Conservation (phyloP, 2,888 invertebrate genomes). For the Harmothoe impar region DNA sequence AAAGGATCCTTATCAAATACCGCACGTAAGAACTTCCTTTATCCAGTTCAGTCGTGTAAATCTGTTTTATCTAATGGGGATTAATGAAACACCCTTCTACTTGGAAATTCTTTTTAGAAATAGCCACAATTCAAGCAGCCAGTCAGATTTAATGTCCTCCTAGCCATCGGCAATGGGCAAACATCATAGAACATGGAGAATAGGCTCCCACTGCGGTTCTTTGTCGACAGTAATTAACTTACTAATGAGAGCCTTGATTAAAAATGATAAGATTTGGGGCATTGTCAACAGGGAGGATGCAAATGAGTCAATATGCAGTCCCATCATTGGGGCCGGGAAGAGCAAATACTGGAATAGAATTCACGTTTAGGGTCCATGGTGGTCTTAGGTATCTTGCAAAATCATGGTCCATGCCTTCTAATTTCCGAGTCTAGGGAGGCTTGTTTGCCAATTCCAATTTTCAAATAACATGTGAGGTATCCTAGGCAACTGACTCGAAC, state of each 20-base stretch:
- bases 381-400: neutral
- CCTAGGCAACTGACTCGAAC: too few species aligned
- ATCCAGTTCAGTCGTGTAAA: neutral
- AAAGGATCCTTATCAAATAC: too few species aligned
- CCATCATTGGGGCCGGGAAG: neutral
- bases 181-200: neutral
- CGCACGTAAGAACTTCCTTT: too few species aligned
- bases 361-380: neutral
- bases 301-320: slow-evolving; percentile 1
- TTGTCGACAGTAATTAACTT: neutral
- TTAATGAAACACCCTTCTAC: neutral
- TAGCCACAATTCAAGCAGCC: neutral
- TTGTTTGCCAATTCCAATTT: neutral
- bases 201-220: neutral
- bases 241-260: neutral
- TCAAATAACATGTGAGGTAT: neutral
- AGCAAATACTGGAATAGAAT: neutral
- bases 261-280: neutral
- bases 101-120: neutral
- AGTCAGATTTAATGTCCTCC: neutral
- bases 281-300: neutral
- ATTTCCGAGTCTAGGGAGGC: neutral
- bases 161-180: neutral
- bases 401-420: neutral
- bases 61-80: neutral